These are phyloP conservation scores for Sardina pilchardus DNA, from an alignment of 2,113 vertebrate species.

Conservation along the genomic window DNA sequence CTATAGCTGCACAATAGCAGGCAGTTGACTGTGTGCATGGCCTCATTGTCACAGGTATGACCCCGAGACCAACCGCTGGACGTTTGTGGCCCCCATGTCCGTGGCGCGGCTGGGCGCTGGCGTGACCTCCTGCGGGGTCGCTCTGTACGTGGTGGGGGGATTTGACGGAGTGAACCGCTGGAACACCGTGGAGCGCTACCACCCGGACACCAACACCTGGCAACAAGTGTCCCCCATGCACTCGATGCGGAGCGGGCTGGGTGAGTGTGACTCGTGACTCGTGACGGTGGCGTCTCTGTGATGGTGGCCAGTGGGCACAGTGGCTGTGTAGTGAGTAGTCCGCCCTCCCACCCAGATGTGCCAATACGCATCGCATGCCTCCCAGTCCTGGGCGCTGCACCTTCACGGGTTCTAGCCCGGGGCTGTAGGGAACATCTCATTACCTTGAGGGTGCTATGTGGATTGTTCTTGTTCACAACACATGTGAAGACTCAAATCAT, in stretches of 20 bases:
- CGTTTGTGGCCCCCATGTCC: constrained; percentile 71
- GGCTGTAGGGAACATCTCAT: no score
- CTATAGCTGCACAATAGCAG: no score
- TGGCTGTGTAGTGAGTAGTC: no score
- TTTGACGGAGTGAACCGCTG: constrained; percentile 76
- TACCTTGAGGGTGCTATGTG: no score
- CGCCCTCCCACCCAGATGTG: no score
- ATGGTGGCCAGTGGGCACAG: no score
- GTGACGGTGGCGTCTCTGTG: not conserved
- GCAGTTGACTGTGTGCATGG: not conserved
- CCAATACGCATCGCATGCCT: no score
- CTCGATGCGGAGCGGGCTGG: constrained; percentile 73
- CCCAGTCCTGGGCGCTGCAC: no score
- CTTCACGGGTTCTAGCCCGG: no score
- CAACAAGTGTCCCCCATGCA: constrained; percentile 71
- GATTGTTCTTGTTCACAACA: no score
- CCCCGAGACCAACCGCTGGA: constrained; percentile 76
- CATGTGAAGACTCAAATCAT: no score
- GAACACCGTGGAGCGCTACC: constrained; percentile 74
- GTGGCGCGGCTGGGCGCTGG: constrained; percentile 76
- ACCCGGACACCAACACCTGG: constrained; percentile 76
- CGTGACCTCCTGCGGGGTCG: constrained; percentile 67
- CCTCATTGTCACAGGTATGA: constrained; percentile 70
- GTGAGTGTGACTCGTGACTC: constrained; percentile 56
- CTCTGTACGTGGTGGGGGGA: constrained; percentile 76